Percentiles rank a stretch among this genome's conserved stretches.
phyloP scores from a whole-genome alignment of 2,113 vertebrate genomes.

The Ammodytes marinus region DNA sequence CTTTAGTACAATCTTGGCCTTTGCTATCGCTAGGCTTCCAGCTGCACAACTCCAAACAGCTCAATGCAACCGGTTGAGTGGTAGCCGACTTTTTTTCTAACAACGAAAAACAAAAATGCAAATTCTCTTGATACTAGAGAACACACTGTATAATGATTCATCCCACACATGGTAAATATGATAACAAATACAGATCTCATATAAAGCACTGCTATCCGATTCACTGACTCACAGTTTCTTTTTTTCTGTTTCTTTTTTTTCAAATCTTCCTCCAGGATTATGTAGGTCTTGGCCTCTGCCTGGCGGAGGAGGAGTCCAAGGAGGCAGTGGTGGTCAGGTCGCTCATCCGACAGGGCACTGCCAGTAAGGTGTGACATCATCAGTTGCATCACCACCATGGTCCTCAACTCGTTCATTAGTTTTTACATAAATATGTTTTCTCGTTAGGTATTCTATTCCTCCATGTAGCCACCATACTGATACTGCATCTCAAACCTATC shows the following conservation, averaged over 20 bases:
- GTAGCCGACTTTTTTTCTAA: not conserved
- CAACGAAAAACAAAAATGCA: not conserved
- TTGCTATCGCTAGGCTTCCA: slow-evolving; percentile 11
- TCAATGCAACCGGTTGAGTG: not conserved
- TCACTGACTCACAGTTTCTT: not conserved
- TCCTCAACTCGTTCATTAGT: not conserved
- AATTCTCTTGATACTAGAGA: not conserved
- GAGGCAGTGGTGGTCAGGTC: slow-evolving; percentile 86
- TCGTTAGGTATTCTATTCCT: not conserved
- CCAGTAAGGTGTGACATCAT: slow-evolving; percentile 85
- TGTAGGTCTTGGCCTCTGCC: slow-evolving; percentile 86
- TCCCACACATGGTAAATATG: not conserved
- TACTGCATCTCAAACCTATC: not conserved
- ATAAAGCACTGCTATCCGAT: not conserved
- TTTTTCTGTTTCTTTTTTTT: not conserved
- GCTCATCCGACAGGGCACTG: slow-evolving; percentile 86
- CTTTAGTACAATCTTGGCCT: slow-evolving; percentile 1
- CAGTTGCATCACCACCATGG: not conserved
- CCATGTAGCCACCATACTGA: not conserved
- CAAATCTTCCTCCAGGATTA: slow-evolving; percentile 83
- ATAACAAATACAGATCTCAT: not conserved
- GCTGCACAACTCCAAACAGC: slow-evolving; percentile 1
- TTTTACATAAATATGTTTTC: not conserved
- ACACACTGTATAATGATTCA: not conserved
- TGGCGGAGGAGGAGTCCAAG: slow-evolving; percentile 86